Conservation (phyloP, 2,888 invertebrate species). For the Melanchra persicariae region DNA sequence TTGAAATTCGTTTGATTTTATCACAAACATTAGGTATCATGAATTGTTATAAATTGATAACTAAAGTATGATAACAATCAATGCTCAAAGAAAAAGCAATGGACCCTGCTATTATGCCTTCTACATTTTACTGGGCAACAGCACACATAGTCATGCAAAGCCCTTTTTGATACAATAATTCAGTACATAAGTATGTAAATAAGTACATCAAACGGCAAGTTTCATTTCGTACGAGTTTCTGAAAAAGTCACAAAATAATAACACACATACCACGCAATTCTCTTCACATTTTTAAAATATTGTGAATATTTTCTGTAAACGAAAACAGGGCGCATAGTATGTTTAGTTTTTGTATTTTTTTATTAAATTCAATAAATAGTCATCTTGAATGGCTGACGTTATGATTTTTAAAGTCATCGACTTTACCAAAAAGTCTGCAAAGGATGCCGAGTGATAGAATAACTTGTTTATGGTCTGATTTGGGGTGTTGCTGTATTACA, state of each 20-base stretch:
- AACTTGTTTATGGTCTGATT: constrained; percentile 15
- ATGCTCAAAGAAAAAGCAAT: not conserved
- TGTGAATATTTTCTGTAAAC: constrained; percentile 83
- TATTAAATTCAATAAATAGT: constrained; percentile 65
- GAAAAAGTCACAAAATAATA: not conserved
- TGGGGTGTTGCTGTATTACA: not conserved
- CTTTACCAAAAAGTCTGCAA: constrained; percentile 3
- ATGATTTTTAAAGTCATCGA: constrained; percentile 17
- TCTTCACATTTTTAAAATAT: constrained; percentile 88
- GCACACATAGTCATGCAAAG: not conserved
- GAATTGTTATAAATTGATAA: not conserved
- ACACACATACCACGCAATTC: constrained; percentile 79
- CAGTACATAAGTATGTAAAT: not conserved
- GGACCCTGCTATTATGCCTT: not conserved
- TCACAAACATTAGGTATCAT: too few species aligned
- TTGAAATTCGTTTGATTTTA: not conserved
- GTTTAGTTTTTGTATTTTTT: constrained; percentile 72
- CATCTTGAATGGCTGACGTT: constrained; percentile 64
- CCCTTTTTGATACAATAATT: not conserved
- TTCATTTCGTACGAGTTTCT: not conserved
- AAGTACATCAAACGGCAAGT: not conserved
- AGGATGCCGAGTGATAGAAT: constrained; percentile 7
- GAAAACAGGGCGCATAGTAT: constrained; percentile 85
- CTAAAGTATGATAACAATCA: not conserved
- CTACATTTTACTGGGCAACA: too few species aligned